A percentile compares a stretch with the other conserved stretches of the same genome.
Evolutionary conservation across 2,888 invertebrate genomes (phyloP).

Genomic region (Chloroclystis v-ata): DNA sequence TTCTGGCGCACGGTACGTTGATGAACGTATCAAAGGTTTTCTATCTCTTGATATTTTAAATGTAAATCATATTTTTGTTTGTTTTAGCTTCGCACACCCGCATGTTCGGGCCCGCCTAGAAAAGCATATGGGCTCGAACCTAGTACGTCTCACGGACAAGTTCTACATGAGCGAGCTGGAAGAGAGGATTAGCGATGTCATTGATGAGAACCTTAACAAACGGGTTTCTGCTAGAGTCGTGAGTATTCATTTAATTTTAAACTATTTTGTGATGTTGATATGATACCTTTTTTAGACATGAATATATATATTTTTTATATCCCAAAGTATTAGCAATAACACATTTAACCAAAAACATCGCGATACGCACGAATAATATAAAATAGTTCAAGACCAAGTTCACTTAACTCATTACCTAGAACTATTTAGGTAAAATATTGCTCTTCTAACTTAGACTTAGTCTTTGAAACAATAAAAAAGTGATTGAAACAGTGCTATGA

Average conservation of each 20-base stretch:
- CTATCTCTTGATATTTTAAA: not conserved
- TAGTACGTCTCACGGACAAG: slow-evolving; percentile 82
- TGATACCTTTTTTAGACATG: too few species aligned
- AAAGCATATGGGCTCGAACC: slow-evolving; percentile 83
- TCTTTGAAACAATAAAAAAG: too few species aligned
- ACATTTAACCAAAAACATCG: too few species aligned
- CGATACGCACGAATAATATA: too few species aligned
- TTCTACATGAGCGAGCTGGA: slow-evolving; percentile 82
- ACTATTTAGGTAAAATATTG: too few species aligned
- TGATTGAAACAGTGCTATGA: slow-evolving; percentile 18
- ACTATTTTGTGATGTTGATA: too few species aligned
- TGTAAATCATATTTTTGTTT: not conserved
- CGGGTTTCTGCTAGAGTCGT: slow-evolving; percentile 81
- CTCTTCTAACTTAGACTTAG: too few species aligned
- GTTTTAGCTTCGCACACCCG: slow-evolving; percentile 79
- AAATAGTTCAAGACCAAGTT: too few species aligned
- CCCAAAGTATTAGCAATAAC: too few species aligned
- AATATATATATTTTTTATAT: too few species aligned
- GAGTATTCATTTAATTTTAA: slow-evolving; percentile 37
- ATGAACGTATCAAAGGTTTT: not conserved
- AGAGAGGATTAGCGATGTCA: slow-evolving; percentile 80
- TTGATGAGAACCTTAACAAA: slow-evolving; percentile 80
- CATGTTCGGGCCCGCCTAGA: slow-evolving; percentile 81
- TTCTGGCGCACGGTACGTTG: not conserved
- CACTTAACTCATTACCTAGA: too few species aligned